These are phyloP conservation scores for Troilus luridus DNA, from an alignment of 2,888 invertebrate species.

Conservation along the genomic window DNA sequence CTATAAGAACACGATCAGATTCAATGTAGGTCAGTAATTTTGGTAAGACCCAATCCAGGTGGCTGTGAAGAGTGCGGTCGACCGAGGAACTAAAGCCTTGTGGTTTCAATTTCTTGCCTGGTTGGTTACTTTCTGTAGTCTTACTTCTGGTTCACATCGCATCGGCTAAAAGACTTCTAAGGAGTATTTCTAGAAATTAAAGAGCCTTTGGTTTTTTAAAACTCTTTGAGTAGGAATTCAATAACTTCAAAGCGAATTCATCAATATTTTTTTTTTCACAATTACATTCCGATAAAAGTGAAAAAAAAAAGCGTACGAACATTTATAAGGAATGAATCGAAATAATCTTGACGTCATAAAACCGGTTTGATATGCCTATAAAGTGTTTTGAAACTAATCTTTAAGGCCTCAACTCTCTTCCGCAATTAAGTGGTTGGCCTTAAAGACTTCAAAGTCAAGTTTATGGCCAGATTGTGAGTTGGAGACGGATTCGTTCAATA, in stretches of 20 bases:
- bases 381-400: background rate
- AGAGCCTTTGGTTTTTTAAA: background rate
- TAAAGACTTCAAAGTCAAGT: background rate
- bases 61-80: background rate
- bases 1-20: background rate
- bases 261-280: background rate
- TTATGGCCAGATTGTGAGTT: background rate
- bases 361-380: background rate
- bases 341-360: background rate
- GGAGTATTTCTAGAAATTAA: slow-evolving; percentile 10
- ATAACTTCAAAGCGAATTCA: background rate
- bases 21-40: slow-evolving; percentile 24
- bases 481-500: no score
- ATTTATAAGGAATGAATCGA: background rate
- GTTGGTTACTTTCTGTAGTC: slow-evolving; percentile 40
- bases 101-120: slow-evolving; percentile 42
- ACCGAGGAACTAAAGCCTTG: slow-evolving; percentile 38
- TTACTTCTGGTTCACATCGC: slow-evolving; percentile 43
- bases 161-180: background rate
- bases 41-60: background rate
- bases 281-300: background rate
- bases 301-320: background rate
- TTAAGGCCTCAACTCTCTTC: background rate
- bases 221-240: background rate
- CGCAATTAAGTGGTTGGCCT: background rate